phyloP scores from a whole-genome alignment of 2,113 vertebrate species.

The Tragelaphus imberbis region DNA sequence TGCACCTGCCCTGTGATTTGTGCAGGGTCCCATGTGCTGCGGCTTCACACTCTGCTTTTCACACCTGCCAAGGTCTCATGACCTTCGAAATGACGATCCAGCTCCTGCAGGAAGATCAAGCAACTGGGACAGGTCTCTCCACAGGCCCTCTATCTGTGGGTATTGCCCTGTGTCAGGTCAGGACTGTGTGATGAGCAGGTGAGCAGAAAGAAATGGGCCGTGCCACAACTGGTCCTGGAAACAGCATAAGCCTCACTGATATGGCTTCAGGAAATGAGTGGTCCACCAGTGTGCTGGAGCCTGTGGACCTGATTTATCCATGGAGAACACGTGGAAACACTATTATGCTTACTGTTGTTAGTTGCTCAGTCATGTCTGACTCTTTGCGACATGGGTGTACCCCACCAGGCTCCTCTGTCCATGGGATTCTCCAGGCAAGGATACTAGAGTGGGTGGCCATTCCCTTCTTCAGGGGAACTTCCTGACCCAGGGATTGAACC shows the following conservation, averaged over 20 bases:
- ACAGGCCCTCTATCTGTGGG: accelerated
- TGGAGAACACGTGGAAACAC: background rate
- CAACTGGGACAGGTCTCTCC: background rate
- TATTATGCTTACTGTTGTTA: background rate
- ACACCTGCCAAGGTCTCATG: background rate
- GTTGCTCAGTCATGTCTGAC: background rate
- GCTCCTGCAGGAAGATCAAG: background rate
- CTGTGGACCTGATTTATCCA: background rate
- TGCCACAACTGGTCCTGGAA: accelerated
- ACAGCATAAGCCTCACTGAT: accelerated
- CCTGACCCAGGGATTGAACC: background rate
- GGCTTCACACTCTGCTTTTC: background rate
- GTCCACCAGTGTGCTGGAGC: accelerated
- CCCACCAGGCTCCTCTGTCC: background rate
- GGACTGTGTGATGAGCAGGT: accelerated
- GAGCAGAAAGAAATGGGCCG: accelerated
- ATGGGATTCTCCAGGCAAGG: background rate
- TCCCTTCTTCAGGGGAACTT: background rate
- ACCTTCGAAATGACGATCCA: background rate
- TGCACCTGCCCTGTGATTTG: too few relatives aligned
- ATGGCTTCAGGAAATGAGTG: background rate
- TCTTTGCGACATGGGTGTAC: background rate
- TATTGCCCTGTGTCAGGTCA: accelerated
- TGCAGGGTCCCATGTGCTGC: background rate
- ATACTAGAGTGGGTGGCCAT: background rate